These are phyloP conservation scores for Drosophila pseudoobscura DNA, from an alignment of 1,140 invertebrate species.

Conservation along the genomic window DNA sequence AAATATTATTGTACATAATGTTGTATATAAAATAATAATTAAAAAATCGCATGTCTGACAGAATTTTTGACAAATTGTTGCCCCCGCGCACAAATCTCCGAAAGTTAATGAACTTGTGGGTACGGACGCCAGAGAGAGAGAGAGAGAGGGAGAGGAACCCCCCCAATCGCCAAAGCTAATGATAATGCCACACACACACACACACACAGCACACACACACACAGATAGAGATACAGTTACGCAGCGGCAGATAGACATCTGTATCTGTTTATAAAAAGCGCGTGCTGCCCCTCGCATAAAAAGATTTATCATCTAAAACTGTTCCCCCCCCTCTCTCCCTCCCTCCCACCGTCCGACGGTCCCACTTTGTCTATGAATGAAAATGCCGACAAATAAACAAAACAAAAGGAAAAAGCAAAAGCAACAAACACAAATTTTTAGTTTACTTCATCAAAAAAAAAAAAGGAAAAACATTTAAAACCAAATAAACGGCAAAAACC, in stretches of 20 bases:
- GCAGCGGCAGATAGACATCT: neutral
- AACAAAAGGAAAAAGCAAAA: slow-evolving; percentile 32
- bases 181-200: slow-evolving; percentile 62
- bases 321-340: neutral
- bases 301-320: slow-evolving; percentile 60
- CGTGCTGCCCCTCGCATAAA: slow-evolving; percentile 58
- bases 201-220: neutral
- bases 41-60: slow-evolving; percentile 75
- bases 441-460: slow-evolving; percentile 35
- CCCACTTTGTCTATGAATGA: slow-evolving; percentile 67
- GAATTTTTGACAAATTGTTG: slow-evolving; percentile 76
- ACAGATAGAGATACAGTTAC: slow-evolving; percentile 16
- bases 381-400: slow-evolving; percentile 66
- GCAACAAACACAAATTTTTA: slow-evolving; percentile 25
- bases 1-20: slow-evolving; percentile 29
- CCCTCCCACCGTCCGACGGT: neutral
- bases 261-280: slow-evolving; percentile 39
- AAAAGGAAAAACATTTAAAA: slow-evolving; percentile 50
- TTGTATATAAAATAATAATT: slow-evolving; percentile 62
- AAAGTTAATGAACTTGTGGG: slow-evolving; percentile 76
- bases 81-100: slow-evolving; percentile 55
- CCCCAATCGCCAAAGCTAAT: slow-evolving; percentile 57
- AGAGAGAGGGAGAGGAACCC: slow-evolving; percentile 14
- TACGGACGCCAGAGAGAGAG: slow-evolving; percentile 22
- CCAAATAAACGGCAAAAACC: slow-evolving; percentile 56